Evolutionary conservation across 2,888 invertebrate species (phyloP).

Genomic region (Pammene aurita): DNA sequence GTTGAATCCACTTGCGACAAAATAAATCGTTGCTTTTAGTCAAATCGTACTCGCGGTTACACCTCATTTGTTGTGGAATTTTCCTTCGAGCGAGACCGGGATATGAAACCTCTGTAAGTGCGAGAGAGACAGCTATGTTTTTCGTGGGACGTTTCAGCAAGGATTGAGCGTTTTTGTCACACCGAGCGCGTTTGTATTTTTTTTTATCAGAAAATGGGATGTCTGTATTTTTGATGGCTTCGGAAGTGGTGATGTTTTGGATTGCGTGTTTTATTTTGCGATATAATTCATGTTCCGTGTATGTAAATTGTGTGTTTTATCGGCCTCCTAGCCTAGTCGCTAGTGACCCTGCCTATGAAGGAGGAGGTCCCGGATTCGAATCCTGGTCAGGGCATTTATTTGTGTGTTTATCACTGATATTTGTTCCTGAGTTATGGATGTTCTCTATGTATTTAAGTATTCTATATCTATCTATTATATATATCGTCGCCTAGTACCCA

Average conservation of each 20-base stretch:
- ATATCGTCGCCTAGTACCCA: too few species aligned
- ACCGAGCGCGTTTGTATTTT: constrained; percentile 36
- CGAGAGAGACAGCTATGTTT: constrained; percentile 35
- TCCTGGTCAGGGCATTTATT: too few species aligned
- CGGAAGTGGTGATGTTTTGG: constrained; percentile 23
- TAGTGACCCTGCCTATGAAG: too few species aligned
- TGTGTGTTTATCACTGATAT: too few species aligned
- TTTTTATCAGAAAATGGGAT: constrained; percentile 39
- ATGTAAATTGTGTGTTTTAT: neutral
- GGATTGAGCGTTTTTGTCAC: constrained; percentile 36
- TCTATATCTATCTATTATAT: too few species aligned
- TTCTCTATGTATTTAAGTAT: too few species aligned
- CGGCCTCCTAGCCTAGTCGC: too few species aligned
- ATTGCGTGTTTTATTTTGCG: neutral
- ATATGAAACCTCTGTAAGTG: neutral
- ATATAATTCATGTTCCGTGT: neutral
- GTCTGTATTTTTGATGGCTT: constrained; percentile 35
- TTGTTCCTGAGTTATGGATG: too few species aligned
- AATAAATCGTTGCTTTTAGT: constrained; percentile 55
- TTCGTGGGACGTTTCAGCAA: constrained; percentile 38
- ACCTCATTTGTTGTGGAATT: constrained; percentile 41
- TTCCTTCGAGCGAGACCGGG: constrained; percentile 10
- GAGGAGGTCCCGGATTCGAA: too few species aligned
- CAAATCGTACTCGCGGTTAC: constrained; percentile 48
- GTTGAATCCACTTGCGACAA: constrained; percentile 44